Evolutionary conservation across 2,113 vertebrate genomes (phyloP), one percentile per base, ranked within the genome.

Genomic region (Abramis brama): DNA sequence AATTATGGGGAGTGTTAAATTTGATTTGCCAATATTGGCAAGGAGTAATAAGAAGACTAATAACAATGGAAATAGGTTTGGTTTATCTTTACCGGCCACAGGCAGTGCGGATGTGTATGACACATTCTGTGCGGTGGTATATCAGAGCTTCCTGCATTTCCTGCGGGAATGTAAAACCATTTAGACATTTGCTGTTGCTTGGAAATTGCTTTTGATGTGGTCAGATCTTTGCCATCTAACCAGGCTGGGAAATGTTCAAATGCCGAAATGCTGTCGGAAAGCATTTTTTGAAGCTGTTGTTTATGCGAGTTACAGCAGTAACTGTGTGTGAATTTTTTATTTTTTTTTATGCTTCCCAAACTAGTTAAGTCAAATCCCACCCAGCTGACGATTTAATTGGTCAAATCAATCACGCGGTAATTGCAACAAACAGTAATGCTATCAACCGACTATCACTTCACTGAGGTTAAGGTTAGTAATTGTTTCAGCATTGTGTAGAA

Each of bases 21-120:
- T 59, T 70, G 74, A 78, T 83, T 83, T 30, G 47, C 36, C 50
- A 86, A 80, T 80, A 60, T 80, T 86, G 84, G 52, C 15, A 27
- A 15, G 50, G 78, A 80, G 55, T 81, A 15, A 73, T 79, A 80
- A 74, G 79, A 60, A 60, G 43, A 60, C 66, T 81, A 73, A 86
- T 80, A 81, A 74, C 77, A 81, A 86, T 80, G 85, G 39, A 86
- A 86, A 86, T 86, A 27, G 68, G 36, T 52, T 74, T 21, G 47
- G 77, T 86, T 80, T 86, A 86, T 80, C 66, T 86, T 60, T 25
- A 15, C 15, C 27, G 50, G 11, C 76, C 76, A 43, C 76, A 30
- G 84, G 30, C 47, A 43, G 66, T 77, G 27, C 33, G 23, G 74
- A 64, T 50, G 43, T 47, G 62, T 23, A 52, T 68, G 79, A 82